A percentile compares a stretch with the other conserved stretches of the same genome.
phyloP scores from a whole-genome alignment of 2,113 vertebrate species.

The Eurypyga helias region DNA sequence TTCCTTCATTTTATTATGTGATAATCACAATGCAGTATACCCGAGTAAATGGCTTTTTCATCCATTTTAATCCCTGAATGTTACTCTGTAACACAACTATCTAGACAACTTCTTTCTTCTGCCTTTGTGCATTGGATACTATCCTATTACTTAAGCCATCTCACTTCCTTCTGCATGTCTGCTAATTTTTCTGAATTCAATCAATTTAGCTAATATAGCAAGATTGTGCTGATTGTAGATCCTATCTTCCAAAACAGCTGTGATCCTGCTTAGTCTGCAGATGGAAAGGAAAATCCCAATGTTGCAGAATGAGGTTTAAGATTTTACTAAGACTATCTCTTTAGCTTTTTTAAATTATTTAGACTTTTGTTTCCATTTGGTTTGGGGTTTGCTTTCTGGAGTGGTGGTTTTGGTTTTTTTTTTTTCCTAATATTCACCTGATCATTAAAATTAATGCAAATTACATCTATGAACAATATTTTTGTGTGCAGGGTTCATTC shows the following conservation, averaged over 20 bases:
- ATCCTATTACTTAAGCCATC: not conserved
- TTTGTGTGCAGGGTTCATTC: rapidly evolving
- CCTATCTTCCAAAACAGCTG: not conserved
- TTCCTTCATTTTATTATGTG: not conserved
- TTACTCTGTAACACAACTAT: not conserved
- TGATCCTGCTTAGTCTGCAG: not conserved
- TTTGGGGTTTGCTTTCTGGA: not conserved
- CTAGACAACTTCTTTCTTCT: not conserved
- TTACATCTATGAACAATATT: not conserved
- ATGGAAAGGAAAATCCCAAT: not conserved
- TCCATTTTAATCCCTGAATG: not conserved
- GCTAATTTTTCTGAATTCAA: not conserved
- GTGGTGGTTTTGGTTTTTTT: not conserved
- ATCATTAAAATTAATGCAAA: not conserved
- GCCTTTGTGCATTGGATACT: not conserved
- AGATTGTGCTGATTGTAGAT: not conserved
- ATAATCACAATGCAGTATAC: not conserved
- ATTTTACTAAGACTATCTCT: not conserved
- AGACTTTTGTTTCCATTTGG: not conserved
- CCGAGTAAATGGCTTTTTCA: not conserved
- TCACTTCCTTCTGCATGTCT: not conserved
- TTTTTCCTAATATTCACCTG: not conserved
- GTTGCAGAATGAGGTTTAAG: not conserved
- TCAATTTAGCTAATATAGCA: not conserved
- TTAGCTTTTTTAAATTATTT: not conserved